These are phyloP conservation scores for Ips nitidus DNA, from an alignment of 1,140 invertebrate species.

Conservation along the genomic window DNA sequence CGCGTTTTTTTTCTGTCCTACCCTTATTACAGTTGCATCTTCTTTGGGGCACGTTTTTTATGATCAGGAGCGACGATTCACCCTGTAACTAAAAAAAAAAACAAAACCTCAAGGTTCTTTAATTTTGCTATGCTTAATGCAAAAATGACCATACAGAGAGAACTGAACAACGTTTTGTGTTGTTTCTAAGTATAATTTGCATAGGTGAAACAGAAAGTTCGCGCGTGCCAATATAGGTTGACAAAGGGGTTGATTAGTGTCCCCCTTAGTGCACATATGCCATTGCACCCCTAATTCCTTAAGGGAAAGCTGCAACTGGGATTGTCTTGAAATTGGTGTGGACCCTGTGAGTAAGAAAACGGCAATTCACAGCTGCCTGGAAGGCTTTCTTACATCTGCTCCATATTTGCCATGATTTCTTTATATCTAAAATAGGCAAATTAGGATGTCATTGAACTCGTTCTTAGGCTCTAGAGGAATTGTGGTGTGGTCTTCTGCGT, in stretches of 20 bases:
- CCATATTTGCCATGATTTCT: constrained; percentile 11
- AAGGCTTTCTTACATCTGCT: constrained; percentile 25
- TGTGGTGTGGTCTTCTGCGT: too few species aligned
- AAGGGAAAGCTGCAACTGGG: constrained; percentile 31
- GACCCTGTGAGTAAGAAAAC: constrained; percentile 32
- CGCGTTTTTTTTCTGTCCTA: too few species aligned
- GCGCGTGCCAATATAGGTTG: constrained; percentile 22
- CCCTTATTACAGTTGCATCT: too few species aligned
- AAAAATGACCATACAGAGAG: too few species aligned
- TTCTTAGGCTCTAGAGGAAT: background rate
- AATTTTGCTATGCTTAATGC: too few species aligned
- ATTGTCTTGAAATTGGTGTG: constrained; percentile 33
- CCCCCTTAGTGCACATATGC: constrained; percentile 20
- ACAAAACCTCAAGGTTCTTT: too few species aligned
- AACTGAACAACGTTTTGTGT: too few species aligned
- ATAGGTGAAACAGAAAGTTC: background rate
- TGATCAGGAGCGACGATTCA: too few species aligned
- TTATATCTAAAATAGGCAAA: background rate
- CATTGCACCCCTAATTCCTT: constrained; percentile 31
- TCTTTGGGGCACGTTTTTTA: too few species aligned
- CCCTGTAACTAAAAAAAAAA: too few species aligned
- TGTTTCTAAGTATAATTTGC: background rate
- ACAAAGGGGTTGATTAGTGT: constrained; percentile 31
- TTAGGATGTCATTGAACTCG: background rate
- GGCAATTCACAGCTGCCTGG: constrained; percentile 34